These are phyloP conservation scores for Jordanella pulchra DNA, from an alignment of 2,797 vertebrate genomes.

Conservation along the genomic window DNA sequence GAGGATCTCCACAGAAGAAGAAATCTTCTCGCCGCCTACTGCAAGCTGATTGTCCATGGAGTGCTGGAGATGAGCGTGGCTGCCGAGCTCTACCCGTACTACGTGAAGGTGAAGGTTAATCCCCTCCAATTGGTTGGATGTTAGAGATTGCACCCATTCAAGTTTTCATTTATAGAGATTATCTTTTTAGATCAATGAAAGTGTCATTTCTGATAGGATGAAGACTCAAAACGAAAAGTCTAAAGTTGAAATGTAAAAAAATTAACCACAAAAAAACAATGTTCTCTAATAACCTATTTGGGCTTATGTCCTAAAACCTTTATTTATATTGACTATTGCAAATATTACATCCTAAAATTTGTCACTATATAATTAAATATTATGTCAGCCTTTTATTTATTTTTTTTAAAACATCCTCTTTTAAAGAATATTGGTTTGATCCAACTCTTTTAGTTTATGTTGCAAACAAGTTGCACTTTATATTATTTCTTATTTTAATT, in stretches of 20 bases:
- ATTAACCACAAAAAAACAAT: background rate
- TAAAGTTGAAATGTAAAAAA: background rate
- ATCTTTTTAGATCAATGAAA: background rate
- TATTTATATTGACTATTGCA: background rate
- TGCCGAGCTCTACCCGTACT: constrained; percentile 86
- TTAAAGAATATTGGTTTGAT: background rate
- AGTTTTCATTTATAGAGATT: background rate
- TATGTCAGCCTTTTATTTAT: background rate
- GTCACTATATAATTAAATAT: background rate
- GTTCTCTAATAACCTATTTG: too few species aligned
- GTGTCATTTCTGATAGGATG: background rate
- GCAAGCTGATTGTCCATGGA: constrained; percentile 86
- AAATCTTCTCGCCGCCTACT: constrained; percentile 86
- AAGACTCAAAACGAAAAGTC: background rate
- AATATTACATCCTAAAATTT: background rate
- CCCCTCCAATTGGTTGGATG: background rate
- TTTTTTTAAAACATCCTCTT: background rate
- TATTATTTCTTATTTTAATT: background rate
- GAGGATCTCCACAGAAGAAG: constrained; percentile 84
- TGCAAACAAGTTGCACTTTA: background rate
- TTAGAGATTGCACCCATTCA: background rate
- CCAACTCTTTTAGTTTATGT: background rate
- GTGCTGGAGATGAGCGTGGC: constrained; percentile 87
- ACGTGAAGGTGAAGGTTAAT: constrained; percentile 84
- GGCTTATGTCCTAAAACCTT: too few species aligned